Evolutionary conservation across 2,113 vertebrate genomes (phyloP), one percentile per base, ranked within the genome.

Genomic region (Eptesicus fuscus): DNA sequence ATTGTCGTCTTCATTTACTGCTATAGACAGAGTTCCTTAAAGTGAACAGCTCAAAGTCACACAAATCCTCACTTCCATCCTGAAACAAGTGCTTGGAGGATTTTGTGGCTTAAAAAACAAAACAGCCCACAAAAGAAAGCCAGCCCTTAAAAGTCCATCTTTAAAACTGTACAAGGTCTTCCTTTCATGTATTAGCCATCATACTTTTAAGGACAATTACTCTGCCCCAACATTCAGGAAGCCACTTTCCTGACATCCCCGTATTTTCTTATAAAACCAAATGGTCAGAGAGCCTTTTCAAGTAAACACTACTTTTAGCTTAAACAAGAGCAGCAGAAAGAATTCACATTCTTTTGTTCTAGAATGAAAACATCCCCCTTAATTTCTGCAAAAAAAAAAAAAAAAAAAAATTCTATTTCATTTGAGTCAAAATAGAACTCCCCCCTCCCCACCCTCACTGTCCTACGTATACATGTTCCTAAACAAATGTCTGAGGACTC

Each of bases 331-430:
- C 94, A 96, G 97, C 92, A 97, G 70, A 86, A 97, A 96, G 47
- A 96, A 97, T 98, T 98, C 97, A 98, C 96, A 98, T 98, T 97
- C 87, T 96, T 95, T 93, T 96, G 92, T 92, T 96, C 92, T 95
- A 97, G 61, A 96, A 86, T 92, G 89, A 95, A 95, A 93, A 95
- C 14, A 93, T 42, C 77, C 79, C 84, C 92, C 78, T 83, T 96
- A 80, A 92, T 95, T 92, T 85, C 67, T 86, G 44, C 7, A 28
- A 51, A 28, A 53, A 63, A 47, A 53, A 47, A 59, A 84, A 63
- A 76, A 67, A 37, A 51, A 84, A 53, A 65, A 71, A 79, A 61
- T 13, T 4, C 47, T 78, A 61, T 67, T 90, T 80, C 40, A 88
- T 56, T 79, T 87, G 9, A 70, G 74, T 83, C 73, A 90, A 79